Conservation (phyloP, 2,797 vertebrate species). For the Poecilia picta region DNA sequence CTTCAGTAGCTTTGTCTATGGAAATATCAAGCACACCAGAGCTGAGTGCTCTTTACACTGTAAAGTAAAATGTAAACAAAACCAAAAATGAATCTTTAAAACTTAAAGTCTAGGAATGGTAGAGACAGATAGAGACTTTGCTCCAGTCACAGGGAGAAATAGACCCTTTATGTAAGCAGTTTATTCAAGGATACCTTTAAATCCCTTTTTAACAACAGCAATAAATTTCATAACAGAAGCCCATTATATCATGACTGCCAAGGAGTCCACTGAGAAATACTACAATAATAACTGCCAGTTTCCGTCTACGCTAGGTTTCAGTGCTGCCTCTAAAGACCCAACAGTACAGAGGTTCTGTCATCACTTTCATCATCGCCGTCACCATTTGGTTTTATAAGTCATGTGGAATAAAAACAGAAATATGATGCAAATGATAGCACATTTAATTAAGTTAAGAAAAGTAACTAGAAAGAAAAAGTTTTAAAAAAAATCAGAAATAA, state of each 20-base stretch:
- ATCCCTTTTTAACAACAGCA: constrained; percentile 57
- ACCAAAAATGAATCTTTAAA: constrained; percentile 20
- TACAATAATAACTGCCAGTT: constrained; percentile 39
- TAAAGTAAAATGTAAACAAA: constrained; percentile 28
- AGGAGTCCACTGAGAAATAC: constrained; percentile 37
- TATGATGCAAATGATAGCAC: neutral
- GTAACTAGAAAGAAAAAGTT: neutral
- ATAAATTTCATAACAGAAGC: constrained; percentile 50
- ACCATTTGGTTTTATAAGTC: neutral
- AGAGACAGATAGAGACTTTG: constrained; percentile 7
- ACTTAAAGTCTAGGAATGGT: constrained; percentile 14
- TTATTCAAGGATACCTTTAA: constrained; percentile 54
- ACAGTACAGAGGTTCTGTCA: constrained; percentile 4
- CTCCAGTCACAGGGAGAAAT: constrained; percentile 17
- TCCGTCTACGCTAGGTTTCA: constrained; percentile 37
- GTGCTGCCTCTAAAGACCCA: constrained; percentile 19
- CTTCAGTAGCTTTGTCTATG: constrained; percentile 12
- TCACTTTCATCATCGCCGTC: neutral
- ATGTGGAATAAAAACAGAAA: neutral
- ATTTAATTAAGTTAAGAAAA: neutral
- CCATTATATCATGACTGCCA: constrained; percentile 35
- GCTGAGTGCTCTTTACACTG: constrained; percentile 22
- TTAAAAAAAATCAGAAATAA: neutral
- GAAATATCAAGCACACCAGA: neutral
- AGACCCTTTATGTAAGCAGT: constrained; percentile 41